phyloP scores from a whole-genome alignment of 2,113 vertebrate genomes.

The Carassius gibelio region DNA sequence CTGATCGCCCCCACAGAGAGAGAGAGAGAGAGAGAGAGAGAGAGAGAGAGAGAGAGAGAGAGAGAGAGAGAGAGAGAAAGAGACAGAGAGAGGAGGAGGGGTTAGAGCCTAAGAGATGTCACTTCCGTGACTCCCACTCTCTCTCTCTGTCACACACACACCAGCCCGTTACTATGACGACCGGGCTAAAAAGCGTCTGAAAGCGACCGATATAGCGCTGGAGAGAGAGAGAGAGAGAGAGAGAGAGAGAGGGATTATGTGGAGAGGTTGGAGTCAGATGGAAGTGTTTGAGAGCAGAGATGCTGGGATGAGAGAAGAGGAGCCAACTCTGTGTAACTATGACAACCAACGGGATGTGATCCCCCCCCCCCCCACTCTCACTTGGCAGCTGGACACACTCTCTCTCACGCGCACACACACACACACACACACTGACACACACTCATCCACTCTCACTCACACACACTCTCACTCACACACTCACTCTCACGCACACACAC shows the following conservation, averaged over 20 bases:
- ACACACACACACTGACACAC: too few relatives aligned
- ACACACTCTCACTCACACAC: too few relatives aligned
- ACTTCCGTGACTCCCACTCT: constrained; percentile 62
- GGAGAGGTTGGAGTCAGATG: constrained; percentile 25
- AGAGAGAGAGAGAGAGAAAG: constrained; percentile 36
- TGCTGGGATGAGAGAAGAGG: constrained; percentile 31
- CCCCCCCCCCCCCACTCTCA: background rate
- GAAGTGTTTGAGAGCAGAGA: constrained; percentile 23
- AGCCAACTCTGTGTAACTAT: constrained; percentile 53
- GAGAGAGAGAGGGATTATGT: background rate
- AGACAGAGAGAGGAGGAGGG: constrained; percentile 53
- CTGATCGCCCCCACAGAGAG: constrained; percentile 51
- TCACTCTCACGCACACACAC: too few relatives aligned
- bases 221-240: background rate
- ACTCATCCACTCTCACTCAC: too few relatives aligned
- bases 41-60: constrained; percentile 15
- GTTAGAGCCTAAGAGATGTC: constrained; percentile 60
- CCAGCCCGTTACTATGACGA: constrained; percentile 54
- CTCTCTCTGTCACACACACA: constrained; percentile 43
- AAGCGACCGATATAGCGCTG: constrained; percentile 31
- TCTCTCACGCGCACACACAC: too few relatives aligned
- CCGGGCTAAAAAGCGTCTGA: constrained; percentile 49
- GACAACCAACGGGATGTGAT: constrained; percentile 63
- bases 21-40: background rate
- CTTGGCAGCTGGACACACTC: too few relatives aligned